Percentiles rank a stretch among this genome's conserved stretches.
Conservation (phyloP, 1,140 invertebrate species). For the Wiebesia pumilae region DNA sequence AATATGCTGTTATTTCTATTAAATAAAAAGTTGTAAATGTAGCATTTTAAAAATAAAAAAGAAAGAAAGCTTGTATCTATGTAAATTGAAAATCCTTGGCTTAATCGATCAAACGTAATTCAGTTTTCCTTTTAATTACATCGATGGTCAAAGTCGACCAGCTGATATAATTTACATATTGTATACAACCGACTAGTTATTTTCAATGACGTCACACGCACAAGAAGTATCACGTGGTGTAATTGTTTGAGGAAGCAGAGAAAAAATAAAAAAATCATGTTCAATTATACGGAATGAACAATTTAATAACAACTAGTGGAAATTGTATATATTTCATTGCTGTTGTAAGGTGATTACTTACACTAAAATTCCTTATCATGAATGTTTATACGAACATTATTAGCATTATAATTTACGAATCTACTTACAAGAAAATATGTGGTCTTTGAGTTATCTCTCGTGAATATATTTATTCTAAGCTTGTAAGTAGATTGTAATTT, state of each 20-base stretch:
- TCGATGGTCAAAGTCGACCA: background rate
- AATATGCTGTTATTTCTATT: no score
- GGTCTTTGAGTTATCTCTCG: background rate
- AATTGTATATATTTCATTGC: background rate
- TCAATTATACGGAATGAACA: background rate
- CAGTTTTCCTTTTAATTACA: no score
- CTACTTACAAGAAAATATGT: background rate
- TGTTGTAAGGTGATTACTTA: background rate
- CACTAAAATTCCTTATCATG: background rate
- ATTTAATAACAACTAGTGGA: background rate
- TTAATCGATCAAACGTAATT: no score
- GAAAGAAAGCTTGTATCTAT: no score
- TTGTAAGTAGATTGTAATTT: slow-evolving; percentile 11
- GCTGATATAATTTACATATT: background rate
- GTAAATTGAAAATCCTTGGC: no score
- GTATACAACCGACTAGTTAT: background rate
- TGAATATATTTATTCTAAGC: background rate
- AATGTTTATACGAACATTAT: background rate
- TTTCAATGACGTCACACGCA: background rate
- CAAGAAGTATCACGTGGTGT: slow-evolving; percentile 28
- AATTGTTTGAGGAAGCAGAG: slow-evolving; percentile 27
- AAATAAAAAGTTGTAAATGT: no score
- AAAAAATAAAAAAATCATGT: slow-evolving; percentile 18
- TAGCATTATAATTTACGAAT: background rate
- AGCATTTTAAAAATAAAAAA: no score